These are phyloP conservation scores for Cossypha polioptera DNA, from an alignment of 2,797 vertebrate species.

Conservation along the genomic window DNA sequence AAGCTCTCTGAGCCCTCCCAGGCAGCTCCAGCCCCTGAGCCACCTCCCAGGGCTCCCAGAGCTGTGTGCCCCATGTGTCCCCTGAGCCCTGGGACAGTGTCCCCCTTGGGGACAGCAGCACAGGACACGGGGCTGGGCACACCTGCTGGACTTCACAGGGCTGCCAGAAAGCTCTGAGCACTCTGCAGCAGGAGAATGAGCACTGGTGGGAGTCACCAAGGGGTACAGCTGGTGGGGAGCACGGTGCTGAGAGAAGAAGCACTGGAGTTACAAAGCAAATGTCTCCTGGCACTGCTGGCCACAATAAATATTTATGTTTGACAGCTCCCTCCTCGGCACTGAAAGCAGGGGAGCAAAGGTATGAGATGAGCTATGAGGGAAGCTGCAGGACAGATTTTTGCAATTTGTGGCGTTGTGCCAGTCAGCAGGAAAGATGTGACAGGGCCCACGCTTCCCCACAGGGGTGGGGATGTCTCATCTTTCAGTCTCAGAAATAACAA, in stretches of 20 bases:
- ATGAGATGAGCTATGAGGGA: not conserved
- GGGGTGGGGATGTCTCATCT: not conserved
- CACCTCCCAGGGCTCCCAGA: not conserved
- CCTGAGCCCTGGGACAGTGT: not conserved
- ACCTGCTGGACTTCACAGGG: rapidly evolving
- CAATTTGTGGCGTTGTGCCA: not conserved
- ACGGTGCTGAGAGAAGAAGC: not conserved
- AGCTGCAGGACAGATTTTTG: not conserved
- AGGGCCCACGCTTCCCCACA: not conserved
- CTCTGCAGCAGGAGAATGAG: not conserved
- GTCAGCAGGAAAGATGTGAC: not conserved
- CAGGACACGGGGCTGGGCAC: rapidly evolving
- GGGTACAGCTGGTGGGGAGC: not conserved
- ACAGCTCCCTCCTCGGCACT: not conserved
- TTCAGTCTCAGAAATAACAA: not conserved
- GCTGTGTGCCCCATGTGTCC: rapidly evolving
- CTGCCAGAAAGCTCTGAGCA: not conserved
- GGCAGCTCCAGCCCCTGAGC: not conserved
- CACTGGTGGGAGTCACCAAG: not conserved
- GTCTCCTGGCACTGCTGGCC: not conserved
- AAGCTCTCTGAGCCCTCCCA: not conserved
- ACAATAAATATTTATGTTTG: not conserved
- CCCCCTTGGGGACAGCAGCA: not conserved
- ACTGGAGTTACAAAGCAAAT: not conserved
- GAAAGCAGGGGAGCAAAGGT: not conserved